Evolutionary conservation across 2,797 vertebrate genomes (phyloP), one percentile per base, ranked within the genome.

Genomic region (Sebastiscus albofasciatus): DNA sequence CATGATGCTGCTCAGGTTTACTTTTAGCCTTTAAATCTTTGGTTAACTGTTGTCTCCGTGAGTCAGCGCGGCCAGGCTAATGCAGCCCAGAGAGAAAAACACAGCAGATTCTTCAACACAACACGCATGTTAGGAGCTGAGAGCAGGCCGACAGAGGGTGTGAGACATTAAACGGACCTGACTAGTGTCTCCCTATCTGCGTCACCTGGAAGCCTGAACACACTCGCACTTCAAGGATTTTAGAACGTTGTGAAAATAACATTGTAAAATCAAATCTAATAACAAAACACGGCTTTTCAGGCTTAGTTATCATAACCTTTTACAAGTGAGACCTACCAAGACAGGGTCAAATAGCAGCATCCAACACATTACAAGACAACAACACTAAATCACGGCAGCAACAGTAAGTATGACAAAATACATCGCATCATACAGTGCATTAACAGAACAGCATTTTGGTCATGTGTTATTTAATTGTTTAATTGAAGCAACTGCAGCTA

Each of bases 11-110:
- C 42, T 46, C 42, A 68, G 67, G 71, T 66, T 69, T 79, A 78
- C 62, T 58, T 72, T 59, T 54, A 33, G 75, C 77, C 68, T 75
- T 81, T 65, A 79, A 79, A 84, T 72, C 66, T 36, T 20, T 66
- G 42, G 42, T 18, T 20, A 46, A 18, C 42, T 46, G 0, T 46
- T n/a, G 36, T 24, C 62, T 77, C 13, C 0, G 59, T 76, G 56
- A 79, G 79, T 42, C 56, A 64, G 56, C 1, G 49, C 42, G 0
- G 42, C 16, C 42, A 52, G 60, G 64, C 20, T 39, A 34, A 52
- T 46, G 60, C 5, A 4, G 42, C 72, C 71, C 59, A n/a, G 27
- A 5, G 49, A 52, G 20, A 52, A 52, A 39, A 52, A 52, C 16
- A 49, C 49, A 52, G 49, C 49, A 52, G 49, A 20, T 52, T 52